Conservation (phyloP, 2,113 vertebrate genomes). For the Triplophysa rosa region DNA sequence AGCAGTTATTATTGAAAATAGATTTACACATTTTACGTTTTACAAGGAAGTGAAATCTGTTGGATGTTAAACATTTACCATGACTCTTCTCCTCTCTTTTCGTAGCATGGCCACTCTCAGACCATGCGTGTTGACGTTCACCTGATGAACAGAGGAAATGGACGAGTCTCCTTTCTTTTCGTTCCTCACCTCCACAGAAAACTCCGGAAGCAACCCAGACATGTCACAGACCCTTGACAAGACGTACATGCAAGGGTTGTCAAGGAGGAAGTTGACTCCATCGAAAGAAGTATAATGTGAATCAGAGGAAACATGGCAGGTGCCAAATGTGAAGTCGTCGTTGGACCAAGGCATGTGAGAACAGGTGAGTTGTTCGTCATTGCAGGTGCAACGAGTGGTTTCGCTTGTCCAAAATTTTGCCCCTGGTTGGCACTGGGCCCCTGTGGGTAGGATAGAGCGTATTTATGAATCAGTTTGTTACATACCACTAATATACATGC, state of each 20-base stretch:
- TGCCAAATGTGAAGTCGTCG: constrained; percentile 58
- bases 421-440: constrained; percentile 67
- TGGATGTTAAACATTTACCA: constrained; percentile 71
- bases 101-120: constrained; percentile 70
- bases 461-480: neutral
- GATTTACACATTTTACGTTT: no score
- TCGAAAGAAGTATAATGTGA: constrained; percentile 80
- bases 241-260: constrained; percentile 77
- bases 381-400: constrained; percentile 74
- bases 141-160: constrained; percentile 68
- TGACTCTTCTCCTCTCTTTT: constrained; percentile 66
- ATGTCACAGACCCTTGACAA: constrained; percentile 76
- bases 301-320: constrained; percentile 73
- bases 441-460: constrained; percentile 50
- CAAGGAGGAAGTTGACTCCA: constrained; percentile 74
- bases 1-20: neutral
- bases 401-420: constrained; percentile 74
- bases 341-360: constrained; percentile 54
- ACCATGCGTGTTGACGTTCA: constrained; percentile 66
- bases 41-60: neutral
- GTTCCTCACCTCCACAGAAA: constrained; percentile 78
- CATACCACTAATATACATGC: no score
- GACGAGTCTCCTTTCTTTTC: constrained; percentile 64
- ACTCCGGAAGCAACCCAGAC: constrained; percentile 67
- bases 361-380: constrained; percentile 72